Conservation (phyloP, 23 tunicate species). For the Clavelina lepadiformis region DNA sequence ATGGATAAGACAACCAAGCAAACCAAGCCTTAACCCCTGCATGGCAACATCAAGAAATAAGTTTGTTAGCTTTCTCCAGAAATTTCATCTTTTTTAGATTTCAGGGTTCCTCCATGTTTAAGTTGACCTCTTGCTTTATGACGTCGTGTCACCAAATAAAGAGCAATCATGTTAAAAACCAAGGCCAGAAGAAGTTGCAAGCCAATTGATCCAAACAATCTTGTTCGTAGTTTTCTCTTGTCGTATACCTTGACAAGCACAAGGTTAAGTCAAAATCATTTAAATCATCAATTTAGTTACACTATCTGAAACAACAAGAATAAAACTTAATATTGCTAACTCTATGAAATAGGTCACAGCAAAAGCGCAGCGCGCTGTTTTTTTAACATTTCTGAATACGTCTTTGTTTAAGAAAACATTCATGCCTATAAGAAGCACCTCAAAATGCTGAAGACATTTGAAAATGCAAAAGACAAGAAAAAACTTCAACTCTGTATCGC, state of each 20-base stretch:
- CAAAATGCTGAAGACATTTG: no score
- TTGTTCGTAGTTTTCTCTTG: conserved; percentile 42
- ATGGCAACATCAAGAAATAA: no score
- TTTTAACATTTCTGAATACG: background rate
- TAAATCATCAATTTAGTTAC: background rate
- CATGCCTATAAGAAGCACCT: no score
- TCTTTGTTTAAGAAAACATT: background rate
- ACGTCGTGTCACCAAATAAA: conserved; percentile 34
- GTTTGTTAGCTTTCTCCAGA: no score
- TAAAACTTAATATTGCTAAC: background rate
- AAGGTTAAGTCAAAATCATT: no score
- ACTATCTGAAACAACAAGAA: background rate
- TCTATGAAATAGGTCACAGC: background rate
- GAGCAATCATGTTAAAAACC: conserved; percentile 43
- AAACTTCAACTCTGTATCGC: no score
- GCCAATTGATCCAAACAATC: conserved; percentile 54
- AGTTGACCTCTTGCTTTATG: conserved; percentile 21
- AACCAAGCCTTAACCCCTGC: no score
- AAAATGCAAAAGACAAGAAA: no score
- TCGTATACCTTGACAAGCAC: conserved; percentile 89
- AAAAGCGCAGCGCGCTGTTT: background rate
- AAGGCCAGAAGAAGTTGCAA: conserved; percentile 43
- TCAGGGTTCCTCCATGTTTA: no score
- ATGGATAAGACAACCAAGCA: no score
- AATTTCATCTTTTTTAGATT: no score